Evolutionary conservation across 2,888 invertebrate species (phyloP), one percentile per base, ranked within the genome.

Genomic region (Spisula solida): DNA sequence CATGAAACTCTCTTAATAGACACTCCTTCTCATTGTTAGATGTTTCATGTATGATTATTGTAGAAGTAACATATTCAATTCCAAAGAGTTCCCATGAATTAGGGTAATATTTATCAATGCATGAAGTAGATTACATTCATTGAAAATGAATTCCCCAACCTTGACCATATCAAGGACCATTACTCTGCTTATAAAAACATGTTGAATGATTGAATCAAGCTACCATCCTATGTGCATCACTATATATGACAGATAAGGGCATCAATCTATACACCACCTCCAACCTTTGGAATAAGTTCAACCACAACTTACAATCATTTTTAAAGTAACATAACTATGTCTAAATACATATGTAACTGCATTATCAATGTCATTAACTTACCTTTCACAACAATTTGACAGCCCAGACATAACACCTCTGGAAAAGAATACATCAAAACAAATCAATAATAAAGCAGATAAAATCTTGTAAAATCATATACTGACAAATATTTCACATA

Each of bases 371-470:
- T n/a, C n/a, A n/a, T 31, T 75, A 31, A 78, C 78, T 55, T 83
- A 91, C 91, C 91, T 91, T 91, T 91, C 31, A 91, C 80, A 34
- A 87, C 87, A 25, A 80, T 41, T 79, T 91, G 87, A 86, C 91
- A 91, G 6, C 91, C 91, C 47, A 87, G 31, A 75, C 91, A 91
- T 48, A 83, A 91, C 86, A 91, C 81, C 56, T 89, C 91, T 91
- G 88, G 70, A 89, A 89, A 6, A 82, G 41, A 18, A 70, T 66
- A 60, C 31, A 55, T 34, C 2, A 31, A 31, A 75, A 34, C 34
- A 75, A 70, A 70, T 70, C 31, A 8, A 25, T 70, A 25, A 70
- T 25, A 29, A 25, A 5, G 2, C 8, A 41, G 8, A 41, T 41
- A 5, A 41, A 41, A 41, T 41, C 2, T 5, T 2, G 41, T 41